Conservation (phyloP, 2,797 vertebrate genomes). For the Pseudotriccus pelzelni region DNA sequence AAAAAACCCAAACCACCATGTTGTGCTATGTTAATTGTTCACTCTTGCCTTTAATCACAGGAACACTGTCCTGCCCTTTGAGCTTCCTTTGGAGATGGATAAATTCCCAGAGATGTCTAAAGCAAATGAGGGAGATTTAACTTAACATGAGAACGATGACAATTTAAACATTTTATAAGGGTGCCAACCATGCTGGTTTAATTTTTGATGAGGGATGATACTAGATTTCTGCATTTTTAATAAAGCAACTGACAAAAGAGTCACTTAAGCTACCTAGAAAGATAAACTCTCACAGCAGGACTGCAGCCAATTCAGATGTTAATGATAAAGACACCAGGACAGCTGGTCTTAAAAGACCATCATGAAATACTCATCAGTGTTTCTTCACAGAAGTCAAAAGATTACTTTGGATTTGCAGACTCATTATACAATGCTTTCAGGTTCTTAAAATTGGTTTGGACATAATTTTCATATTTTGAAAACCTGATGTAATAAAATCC, state of each 20-base stretch:
- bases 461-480: background rate
- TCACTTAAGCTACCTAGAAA: background rate
- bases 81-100: conserved; percentile 17
- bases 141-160: conserved; percentile 15
- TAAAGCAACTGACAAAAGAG: background rate
- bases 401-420: background rate
- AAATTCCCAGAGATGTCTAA: background rate
- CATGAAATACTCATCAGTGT: background rate
- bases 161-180: conserved; percentile 36
- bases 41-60: background rate
- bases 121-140: background rate
- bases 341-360: background rate
- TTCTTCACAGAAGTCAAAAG: background rate
- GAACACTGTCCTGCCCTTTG: background rate
- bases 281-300: background rate
- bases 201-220: conserved; percentile 49
- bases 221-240: conserved; percentile 32
- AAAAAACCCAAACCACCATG: background rate
- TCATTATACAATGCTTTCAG: background rate
- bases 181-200: background rate
- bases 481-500: background rate
- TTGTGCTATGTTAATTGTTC: background rate
- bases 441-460: background rate
- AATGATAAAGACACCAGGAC: background rate
- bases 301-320: background rate